Base-by-base conservation (phyloP, 2,888 invertebrate genomes). In the Oscheius sp. region DNA sequence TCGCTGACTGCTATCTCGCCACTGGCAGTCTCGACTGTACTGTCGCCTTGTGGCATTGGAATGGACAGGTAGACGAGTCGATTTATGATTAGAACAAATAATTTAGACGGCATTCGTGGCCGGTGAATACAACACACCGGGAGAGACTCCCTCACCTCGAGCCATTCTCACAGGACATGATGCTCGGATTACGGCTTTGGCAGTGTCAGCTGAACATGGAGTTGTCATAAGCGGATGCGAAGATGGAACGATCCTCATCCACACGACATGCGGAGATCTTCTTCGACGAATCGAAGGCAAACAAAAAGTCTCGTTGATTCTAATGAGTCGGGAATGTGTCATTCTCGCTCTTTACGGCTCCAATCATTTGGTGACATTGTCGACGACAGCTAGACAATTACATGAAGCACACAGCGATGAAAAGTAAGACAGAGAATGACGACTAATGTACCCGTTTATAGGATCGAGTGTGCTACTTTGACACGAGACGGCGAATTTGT, bases 41-140 rank as follows among this genome's bases (percentile, higher is more conserved):
- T 0, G 96, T 99, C 25, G 91, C 98, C 73, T 91, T 99, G 69
- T 99, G 99, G 99, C 97, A 98, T 88, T 99, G 99, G 96, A 98
- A 93, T 87, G 83, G 83, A 75, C 81, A 96, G 95, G 78, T 79
- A 45, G 25, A 46, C 21, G 7, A 25, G 13, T 23, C 35, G n/a
- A n/a, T n/a, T n/a, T n/a, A n/a, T n/a, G n/a, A n/a, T n/a, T n/a
- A n/a, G n/a, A n/a, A n/a, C n/a, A n/a, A 46, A 45, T 29, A 72
- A 76, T 83, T 6, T 76, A 83, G 75, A 75, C 75, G 76, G 96
- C 96, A 89, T 95, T 95, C 78, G 95, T 99, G 85, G 95, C 98
- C 43, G 98, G 98, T 5, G 98, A 99, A 90, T 95, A 90, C 81
- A 88, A 88, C 58, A 75, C 79, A 49, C 77, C 83, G 25, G 86